Evolutionary conservation across 2,888 invertebrate species (phyloP), one percentile per base, ranked within the genome.

Genomic region (Agelastica alni): DNA sequence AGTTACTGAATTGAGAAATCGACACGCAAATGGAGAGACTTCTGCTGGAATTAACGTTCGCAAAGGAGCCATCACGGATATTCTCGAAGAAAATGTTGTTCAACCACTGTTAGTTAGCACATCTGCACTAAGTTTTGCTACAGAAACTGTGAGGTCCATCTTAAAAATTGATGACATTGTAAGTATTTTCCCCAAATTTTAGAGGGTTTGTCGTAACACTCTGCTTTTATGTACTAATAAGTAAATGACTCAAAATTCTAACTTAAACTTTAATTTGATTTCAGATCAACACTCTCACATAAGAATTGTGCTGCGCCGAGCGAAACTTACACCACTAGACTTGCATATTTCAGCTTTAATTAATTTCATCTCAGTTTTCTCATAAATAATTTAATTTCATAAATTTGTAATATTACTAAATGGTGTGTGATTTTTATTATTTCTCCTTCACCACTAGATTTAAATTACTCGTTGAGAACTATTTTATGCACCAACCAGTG

Each of bases 161-260:
- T 84, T 99, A 73, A 99, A 99, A 82, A 99, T 99, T 71, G 99
- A 99, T 79, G 99, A 99, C 79, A 97, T 99, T 77, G 95, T 98
- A 70, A 87, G 89, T 82, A 73, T 30, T 18, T 28, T 28, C 3
- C 4, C 28, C 2, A n/a, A 4, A 28, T 28, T 28, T 28, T 28
- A 28, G 7, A 28, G 4, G 7, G n/a, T 9, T 9, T 28, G 7
- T 28, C 28, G 3, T n/a, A n/a, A n/a, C n/a, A n/a, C n/a, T n/a
- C n/a, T n/a, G n/a, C n/a, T n/a, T n/a, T n/a, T n/a, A n/a, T n/a
- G n/a, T n/a, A n/a, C n/a, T n/a, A n/a, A n/a, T 12, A 31, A 5
- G 12, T 31, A 10, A 10, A 31, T 10, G 2, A 28, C 7, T 10
- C 5, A 10, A 31, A 10, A 31, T 31, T n/a, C n/a, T 31, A 10